A percentile compares a stretch with the other conserved stretches of the same genome.
These are phyloP conservation scores for Parnassius smintheus DNA, from an alignment of 2,888 invertebrate genomes.

Conservation along the genomic window DNA sequence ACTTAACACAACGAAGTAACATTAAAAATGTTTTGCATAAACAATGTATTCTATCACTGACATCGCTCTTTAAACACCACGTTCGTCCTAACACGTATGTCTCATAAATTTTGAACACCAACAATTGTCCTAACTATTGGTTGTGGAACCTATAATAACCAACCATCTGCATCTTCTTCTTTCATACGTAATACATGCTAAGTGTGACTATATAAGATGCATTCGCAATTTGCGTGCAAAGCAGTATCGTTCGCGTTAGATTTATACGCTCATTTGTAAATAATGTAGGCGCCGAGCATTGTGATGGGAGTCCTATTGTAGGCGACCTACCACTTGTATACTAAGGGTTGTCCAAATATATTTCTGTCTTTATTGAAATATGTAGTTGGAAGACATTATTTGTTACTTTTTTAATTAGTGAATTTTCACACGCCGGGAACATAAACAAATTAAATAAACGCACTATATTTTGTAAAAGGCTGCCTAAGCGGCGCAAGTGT, in stretches of 20 bases:
- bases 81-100: conserved; percentile 35
- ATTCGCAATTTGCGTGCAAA: conserved; percentile 52
- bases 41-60: conserved; percentile 28
- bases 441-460: too few species aligned
- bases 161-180: conserved; percentile 17
- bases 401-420: too few species aligned
- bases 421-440: too few species aligned
- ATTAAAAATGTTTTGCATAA: conserved; percentile 3
- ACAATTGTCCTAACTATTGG: conserved; percentile 30
- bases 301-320: conserved; percentile 70
- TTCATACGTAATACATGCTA: neutral
- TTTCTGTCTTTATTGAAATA: neutral
- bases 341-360: conserved; percentile 52
- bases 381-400: too few species aligned
- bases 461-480: too few species aligned
- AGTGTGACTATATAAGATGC: conserved; percentile 27
- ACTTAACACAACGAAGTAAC: conserved; percentile 20
- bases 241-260: conserved; percentile 62
- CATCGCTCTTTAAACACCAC: conserved; percentile 34
- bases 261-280: conserved; percentile 76
- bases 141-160: conserved; percentile 28
- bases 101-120: conserved; percentile 54
- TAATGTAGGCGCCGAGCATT: conserved; percentile 78
- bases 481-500: too few species aligned
- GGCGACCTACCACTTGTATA: conserved; percentile 61